Evolutionary conservation across 2,888 invertebrate species (phyloP).

Genomic region (Chloroclysta siterata): DNA sequence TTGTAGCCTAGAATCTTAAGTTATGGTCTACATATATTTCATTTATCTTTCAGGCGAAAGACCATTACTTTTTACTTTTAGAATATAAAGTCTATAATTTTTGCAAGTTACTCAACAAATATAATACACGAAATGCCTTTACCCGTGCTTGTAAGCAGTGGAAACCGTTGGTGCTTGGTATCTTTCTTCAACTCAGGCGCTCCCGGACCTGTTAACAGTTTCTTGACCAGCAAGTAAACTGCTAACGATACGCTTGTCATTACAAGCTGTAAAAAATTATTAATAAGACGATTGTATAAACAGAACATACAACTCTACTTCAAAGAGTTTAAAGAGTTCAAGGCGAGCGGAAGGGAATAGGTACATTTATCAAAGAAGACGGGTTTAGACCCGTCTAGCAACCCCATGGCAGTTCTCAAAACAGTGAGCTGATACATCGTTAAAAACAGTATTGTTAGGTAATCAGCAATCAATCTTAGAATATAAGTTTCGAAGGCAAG

Average conservation of each 20-base stretch:
- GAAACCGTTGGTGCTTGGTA: conserved; percentile 68
- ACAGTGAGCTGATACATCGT: not conserved
- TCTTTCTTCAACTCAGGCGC: conserved; percentile 49
- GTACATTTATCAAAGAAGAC: not conserved
- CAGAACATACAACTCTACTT: not conserved
- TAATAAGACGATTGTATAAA: not conserved
- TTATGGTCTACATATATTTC: not conserved
- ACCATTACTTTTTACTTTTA: no score
- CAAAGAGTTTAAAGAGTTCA: not conserved
- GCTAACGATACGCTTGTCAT: conserved; percentile 58
- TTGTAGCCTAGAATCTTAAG: not conserved
- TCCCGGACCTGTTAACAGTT: conserved; percentile 49
- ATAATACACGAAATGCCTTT: conserved; percentile 22
- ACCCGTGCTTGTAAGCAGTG: conserved; percentile 73
- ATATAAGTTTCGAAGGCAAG: no score
- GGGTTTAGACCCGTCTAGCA: not conserved
- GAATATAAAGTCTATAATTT: no score
- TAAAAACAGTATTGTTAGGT: not conserved
- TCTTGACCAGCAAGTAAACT: conserved; percentile 63
- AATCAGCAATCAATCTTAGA: no score
- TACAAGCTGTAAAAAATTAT: conserved; percentile 62
- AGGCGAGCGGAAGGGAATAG: not conserved
- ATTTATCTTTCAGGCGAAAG: not conserved
- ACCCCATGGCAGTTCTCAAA: not conserved
- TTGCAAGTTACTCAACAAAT: no score